These are phyloP conservation scores for Huso huso DNA, from an alignment of 2,797 vertebrate genomes.

Conservation along the genomic window DNA sequence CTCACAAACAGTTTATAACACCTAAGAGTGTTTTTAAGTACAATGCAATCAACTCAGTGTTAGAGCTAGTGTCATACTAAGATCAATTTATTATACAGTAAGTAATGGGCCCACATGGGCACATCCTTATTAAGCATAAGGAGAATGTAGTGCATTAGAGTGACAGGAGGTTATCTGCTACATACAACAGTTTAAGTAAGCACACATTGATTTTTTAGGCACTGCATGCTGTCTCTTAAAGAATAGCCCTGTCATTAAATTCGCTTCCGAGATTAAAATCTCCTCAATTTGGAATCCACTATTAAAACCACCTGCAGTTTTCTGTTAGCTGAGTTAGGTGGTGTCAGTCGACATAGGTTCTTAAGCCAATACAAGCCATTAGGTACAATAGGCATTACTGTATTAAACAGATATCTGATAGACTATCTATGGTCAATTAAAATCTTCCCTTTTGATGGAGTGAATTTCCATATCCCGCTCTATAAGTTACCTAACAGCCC, in stretches of 20 bases:
- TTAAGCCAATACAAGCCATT: conserved; percentile 73
- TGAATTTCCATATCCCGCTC: conserved; percentile 37
- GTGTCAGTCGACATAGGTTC: conserved; percentile 56
- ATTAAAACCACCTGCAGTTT: conserved; percentile 69
- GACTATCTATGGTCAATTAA: conserved; percentile 68
- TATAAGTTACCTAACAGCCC: conserved; percentile 33
- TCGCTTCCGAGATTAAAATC: conserved; percentile 34
- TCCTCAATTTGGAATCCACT: conserved; percentile 51
- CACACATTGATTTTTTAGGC: not conserved
- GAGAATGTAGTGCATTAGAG: not conserved
- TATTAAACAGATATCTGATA: conserved; percentile 39
- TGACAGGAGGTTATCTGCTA: not conserved
- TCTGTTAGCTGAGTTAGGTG: conserved; percentile 55
- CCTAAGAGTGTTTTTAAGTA: no score
- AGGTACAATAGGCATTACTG: conserved; percentile 55
- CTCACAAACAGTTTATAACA: no score
- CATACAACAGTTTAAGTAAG: not conserved
- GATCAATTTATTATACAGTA: no score
- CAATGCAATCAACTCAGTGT: no score
- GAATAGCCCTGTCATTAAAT: conserved; percentile 1
- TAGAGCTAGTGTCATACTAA: no score
- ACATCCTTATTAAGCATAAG: not conserved
- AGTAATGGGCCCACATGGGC: no score
- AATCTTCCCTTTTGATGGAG: conserved; percentile 65
- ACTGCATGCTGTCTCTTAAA: not conserved